phyloP scores from a whole-genome alignment of 2,113 vertebrate genomes.

The Pollachius pollachius region DNA sequence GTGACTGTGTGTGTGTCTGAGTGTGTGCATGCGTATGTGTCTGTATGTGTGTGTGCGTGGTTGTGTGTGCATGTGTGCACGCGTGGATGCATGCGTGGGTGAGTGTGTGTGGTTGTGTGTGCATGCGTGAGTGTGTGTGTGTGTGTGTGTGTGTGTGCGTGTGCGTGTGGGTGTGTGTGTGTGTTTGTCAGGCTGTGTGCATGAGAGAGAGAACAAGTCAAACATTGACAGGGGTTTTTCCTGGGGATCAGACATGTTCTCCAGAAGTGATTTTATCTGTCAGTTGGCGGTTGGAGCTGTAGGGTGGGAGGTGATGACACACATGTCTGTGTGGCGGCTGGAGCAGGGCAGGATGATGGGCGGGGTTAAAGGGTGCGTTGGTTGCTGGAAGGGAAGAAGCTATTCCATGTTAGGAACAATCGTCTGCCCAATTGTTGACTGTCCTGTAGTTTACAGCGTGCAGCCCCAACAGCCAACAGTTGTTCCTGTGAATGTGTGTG shows the following conservation, averaged over 20 bases:
- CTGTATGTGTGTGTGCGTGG: neutral
- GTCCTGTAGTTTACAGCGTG: too few species aligned
- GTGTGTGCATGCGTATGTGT: neutral
- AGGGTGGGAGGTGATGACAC: neutral
- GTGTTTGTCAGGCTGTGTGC: neutral
- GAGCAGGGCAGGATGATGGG: too few species aligned
- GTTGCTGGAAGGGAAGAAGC: too few species aligned
- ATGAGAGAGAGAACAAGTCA: constrained; percentile 18
- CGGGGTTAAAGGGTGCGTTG: too few species aligned
- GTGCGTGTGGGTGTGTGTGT: neutral
- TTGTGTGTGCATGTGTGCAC: constrained; percentile 23
- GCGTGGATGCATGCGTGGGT: constrained; percentile 30
- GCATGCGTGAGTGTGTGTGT: neutral
- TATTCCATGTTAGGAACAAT: too few species aligned
- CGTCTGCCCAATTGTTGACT: too few species aligned
- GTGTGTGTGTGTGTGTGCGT: too few species aligned
- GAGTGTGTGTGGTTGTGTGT: constrained; percentile 20
- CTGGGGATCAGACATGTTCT: constrained; percentile 32
- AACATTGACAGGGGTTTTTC: constrained; percentile 32
- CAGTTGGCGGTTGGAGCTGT: constrained; percentile 22
- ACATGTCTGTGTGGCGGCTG: too few species aligned
- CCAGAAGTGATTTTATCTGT: constrained; percentile 26
- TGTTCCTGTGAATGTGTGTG: too few species aligned
- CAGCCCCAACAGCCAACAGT: too few species aligned
- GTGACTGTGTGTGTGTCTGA: constrained; percentile 5